These are phyloP conservation scores for Hydrolagus colliei DNA, from an alignment of 2,797 vertebrate genomes.

Conservation along the genomic window DNA sequence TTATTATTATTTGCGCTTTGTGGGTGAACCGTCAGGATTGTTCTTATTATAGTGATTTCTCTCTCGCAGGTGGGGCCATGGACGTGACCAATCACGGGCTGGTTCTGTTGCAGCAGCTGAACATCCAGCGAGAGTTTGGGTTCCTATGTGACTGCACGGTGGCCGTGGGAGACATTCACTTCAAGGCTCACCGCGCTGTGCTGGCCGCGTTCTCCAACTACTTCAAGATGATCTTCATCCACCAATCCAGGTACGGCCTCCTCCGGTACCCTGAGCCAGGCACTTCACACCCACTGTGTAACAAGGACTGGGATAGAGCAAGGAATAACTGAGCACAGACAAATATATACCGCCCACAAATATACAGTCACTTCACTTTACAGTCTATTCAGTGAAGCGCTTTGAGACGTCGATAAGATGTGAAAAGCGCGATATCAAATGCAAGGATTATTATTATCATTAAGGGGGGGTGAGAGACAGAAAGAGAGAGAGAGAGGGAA, in stretches of 20 bases:
- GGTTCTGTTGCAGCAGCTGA: conserved; percentile 92
- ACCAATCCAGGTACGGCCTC: conserved; percentile 82
- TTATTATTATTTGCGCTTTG: background rate
- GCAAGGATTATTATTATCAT: too few relatives aligned
- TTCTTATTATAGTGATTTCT: conserved; percentile 33
- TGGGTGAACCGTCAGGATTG: background rate
- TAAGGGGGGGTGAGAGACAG: too few relatives aligned
- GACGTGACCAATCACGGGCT: conserved; percentile 81
- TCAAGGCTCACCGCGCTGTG: conserved; percentile 93
- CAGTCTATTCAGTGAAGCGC: too few relatives aligned
- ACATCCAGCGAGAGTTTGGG: conserved; percentile 92
- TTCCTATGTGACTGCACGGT: conserved; percentile 97
- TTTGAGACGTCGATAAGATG: too few relatives aligned
- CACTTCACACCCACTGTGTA: too few relatives aligned
- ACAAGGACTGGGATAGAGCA: too few relatives aligned
- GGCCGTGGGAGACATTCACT: conserved; percentile 95
- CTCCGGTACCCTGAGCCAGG: background rate
- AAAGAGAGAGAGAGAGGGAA: too few relatives aligned
- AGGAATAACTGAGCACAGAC: too few relatives aligned
- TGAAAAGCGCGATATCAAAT: too few relatives aligned
- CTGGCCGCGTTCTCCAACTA: conserved; percentile 96
- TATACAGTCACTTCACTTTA: too few relatives aligned
- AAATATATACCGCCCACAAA: too few relatives aligned
- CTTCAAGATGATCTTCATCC: conserved; percentile 99
- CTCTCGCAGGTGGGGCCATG: conserved; percentile 59